Evolutionary conservation across 2,113 vertebrate genomes (phyloP), one percentile per base, ranked within the genome.

Genomic region (Myotis lucifugus): DNA sequence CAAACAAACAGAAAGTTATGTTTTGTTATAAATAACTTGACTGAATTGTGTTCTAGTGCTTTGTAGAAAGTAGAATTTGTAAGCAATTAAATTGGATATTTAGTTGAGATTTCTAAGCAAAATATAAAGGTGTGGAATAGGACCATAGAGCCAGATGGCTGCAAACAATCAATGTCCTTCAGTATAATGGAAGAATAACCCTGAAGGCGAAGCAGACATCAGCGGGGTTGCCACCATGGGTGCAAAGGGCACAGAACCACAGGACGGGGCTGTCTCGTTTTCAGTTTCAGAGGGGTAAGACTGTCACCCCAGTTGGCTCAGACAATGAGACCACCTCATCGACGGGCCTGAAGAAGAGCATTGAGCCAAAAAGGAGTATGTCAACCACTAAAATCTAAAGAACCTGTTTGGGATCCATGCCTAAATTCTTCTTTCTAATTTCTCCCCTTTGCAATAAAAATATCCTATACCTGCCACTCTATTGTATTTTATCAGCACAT

Each of bases 391-490:
- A 85, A 69, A 70, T 21, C 50, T 59, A 61, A 78, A 94, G 18
- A 6, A 37, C 79, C 50, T 76, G 13, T 4, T 78, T 70, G 34
- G 54, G 85, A 46, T 12, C 48, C 27, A 9, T 79, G 50, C 69
- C 76, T 42, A 54, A 32, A 88, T 73, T 70, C 72, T 86, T 32
- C 14, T 79, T 40, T 72, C n/a, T 85, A 48, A 61, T 59, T 94
- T 84, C 18, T 59, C 50, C 32, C 12, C 66, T 56, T 90, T 76
- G 81, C 19, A 83, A 77, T 67, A 19, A 27, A 61, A 89, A 77
- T 70, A 52, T 85, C 32, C 21, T 37, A 15, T 59, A 25, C 8
- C 70, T 77, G 40, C 48, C 37, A 64, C 25, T 50, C 10, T 25
- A 37, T 25, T 85, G 2, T 59, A 54, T 48, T 90, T n/a, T 70